Evolutionary conservation across 2,888 invertebrate genomes (phyloP).

Genomic region (Tiliacea citrago): DNA sequence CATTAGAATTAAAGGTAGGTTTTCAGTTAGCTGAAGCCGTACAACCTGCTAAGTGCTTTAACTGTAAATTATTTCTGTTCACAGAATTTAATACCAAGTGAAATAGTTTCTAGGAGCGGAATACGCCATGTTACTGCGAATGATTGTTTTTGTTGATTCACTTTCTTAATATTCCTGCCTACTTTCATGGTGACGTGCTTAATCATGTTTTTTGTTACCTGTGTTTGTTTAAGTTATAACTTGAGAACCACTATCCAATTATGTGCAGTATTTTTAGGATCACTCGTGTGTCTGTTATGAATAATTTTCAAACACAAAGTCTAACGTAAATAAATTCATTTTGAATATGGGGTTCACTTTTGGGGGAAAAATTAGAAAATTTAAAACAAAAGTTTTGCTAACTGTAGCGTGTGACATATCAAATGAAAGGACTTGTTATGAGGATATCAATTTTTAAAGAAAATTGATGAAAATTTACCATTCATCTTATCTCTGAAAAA

Average conservation of each 20-base stretch:
- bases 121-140: background rate
- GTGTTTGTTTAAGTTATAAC: background rate
- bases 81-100: constrained; percentile 33
- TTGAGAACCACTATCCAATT: background rate
- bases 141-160: background rate
- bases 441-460: too few species aligned
- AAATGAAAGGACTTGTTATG: too few species aligned
- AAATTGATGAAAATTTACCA: too few species aligned
- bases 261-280: too few species aligned
- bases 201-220: background rate
- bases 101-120: constrained; percentile 12
- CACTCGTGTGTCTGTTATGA: too few species aligned
- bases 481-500: too few species aligned
- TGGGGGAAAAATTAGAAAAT: too few species aligned
- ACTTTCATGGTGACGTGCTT: background rate
- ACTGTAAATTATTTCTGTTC: constrained; percentile 49
- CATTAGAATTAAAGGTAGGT: background rate
- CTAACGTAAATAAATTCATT: too few species aligned
- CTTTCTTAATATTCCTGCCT: background rate
- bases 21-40: constrained; percentile 9
- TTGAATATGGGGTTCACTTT: too few species aligned
- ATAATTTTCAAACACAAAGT: too few species aligned
- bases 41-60: constrained; percentile 36
- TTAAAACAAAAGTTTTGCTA: too few species aligned
- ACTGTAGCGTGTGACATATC: too few species aligned